Evolutionary conservation across 2,113 vertebrate species (phyloP), one percentile per base, ranked within the genome.

Genomic region (Pycnonotus jocosus): DNA sequence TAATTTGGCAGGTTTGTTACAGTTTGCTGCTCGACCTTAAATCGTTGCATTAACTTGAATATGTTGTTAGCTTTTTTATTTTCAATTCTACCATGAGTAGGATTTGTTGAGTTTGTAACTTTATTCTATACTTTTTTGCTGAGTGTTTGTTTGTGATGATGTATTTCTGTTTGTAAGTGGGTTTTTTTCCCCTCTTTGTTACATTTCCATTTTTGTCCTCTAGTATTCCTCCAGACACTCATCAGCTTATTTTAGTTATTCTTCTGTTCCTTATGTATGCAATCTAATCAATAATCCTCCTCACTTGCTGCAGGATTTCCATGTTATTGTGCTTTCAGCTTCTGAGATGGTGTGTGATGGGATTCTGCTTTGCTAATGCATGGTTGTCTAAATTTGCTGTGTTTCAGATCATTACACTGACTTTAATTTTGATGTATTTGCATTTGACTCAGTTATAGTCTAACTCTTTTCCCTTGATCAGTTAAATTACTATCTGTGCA

Each of bases 401-500:
- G 96, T 95, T 97, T 97, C 95, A 98, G 95, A 95, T 96, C 96
- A 97, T 97, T 97, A 97, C 91, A 74, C 94, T 97, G 96, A 96
- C 92, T 97, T 97, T 97, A 93, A 96, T 98, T 98, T 97, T 97
- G 95, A 98, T 96, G 33, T 96, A 98, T 97, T 98, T 98, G 84
- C 95, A 86, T 97, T 97, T 98, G 97, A 95, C 81, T 93, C 78
- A 79, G 62, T 92, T 97, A 91, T 94, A 95, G 94, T 94, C 79
- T 82, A 93, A 91, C 76, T 74, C 70, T 96, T 97, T 97, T 97
- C 90, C 86, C 91, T 94, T 92, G 90, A 88, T 98, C 91, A 88
- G 56, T 96, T 97, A 97, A 96, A 97, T 98, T 97, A 80, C 86
- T 97, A 68, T 97, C 92, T 95, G 68, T 92, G 72, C 88, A 90